Evolutionary conservation across 2,113 vertebrate species (phyloP).

Genomic region (Elaphurus davidianus): DNA sequence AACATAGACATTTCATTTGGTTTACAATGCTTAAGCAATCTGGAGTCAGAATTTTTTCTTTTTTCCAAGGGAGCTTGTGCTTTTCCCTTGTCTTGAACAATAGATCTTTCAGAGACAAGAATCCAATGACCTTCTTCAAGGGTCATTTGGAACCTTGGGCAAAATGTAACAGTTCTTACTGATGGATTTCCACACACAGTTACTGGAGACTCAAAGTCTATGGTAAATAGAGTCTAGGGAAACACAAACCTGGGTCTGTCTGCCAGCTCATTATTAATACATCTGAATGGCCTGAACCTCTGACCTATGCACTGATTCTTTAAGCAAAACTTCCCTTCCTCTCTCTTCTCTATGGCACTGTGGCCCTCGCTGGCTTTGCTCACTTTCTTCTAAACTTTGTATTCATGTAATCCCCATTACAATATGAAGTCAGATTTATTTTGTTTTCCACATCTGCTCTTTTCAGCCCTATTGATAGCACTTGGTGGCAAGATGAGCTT

Average conservation of each 20-base stretch:
- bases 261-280: conserved; percentile 75
- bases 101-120: background rate
- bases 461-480: background rate
- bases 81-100: conserved; percentile 31
- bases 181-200: conserved; percentile 54
- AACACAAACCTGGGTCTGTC: conserved; percentile 70
- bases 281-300: conserved; percentile 63
- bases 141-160: conserved; percentile 41
- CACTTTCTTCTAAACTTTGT: conserved; percentile 7
- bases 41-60: background rate
- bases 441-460: background rate
- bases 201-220: conserved; percentile 62
- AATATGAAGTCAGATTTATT: conserved; percentile 25
- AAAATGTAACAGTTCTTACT: conserved; percentile 52
- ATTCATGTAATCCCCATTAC: fast-evolving
- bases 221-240: conserved; percentile 58
- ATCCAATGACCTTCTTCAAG: conserved; percentile 48
- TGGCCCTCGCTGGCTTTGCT: conserved; percentile 9
- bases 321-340: background rate
- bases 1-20: background rate
- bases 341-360: background rate
- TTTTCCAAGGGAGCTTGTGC: background rate
- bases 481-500: background rate
- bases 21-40: conserved; percentile 23
- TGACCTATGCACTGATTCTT: conserved; percentile 61